Percentiles rank a stretch among this genome's conserved stretches.
Conservation (phyloP, 2,888 invertebrate species). For the Cataglyphis rosenhaueri region DNA sequence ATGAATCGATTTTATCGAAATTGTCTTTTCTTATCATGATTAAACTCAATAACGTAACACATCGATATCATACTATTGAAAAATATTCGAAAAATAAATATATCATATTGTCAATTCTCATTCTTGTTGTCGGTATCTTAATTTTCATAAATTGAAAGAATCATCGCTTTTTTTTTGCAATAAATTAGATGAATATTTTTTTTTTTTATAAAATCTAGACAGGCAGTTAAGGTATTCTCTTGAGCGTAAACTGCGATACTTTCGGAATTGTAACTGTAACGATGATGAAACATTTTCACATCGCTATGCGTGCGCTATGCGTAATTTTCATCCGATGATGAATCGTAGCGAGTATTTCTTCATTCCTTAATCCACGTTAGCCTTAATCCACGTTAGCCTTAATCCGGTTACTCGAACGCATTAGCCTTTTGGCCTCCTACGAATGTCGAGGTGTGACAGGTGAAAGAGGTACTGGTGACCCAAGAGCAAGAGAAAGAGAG, state of each 20-base stretch:
- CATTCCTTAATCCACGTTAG: slow-evolving; percentile 64
- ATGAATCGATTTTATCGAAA: slow-evolving; percentile 1
- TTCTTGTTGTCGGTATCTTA: neutral
- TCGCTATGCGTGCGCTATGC: neutral
- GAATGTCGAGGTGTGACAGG: slow-evolving; percentile 72
- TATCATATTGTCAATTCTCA: neutral
- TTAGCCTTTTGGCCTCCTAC: slow-evolving; percentile 67
- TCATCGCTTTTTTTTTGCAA: neutral
- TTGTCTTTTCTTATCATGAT: neutral
- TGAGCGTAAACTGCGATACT: neutral
- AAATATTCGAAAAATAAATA: neutral
- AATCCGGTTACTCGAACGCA: slow-evolving; percentile 72
- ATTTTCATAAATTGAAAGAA: neutral
- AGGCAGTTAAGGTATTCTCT: neutral
- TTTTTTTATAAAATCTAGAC: neutral
- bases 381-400: slow-evolving; percentile 66
- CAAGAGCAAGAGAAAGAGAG: slow-evolving; percentile 51
- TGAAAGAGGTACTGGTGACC: slow-evolving; percentile 59
- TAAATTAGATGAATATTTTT: neutral
- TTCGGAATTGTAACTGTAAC: neutral
- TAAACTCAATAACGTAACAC: neutral
- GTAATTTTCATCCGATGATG: slow-evolving; percentile 28
- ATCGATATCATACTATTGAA: neutral
- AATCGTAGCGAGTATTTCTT: slow-evolving; percentile 54
- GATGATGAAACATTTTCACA: neutral